Percentiles rank a stretch among this genome's conserved stretches.
phyloP scores from a whole-genome alignment of 2,113 vertebrate species.

The Orthonyx spaldingii region DNA sequence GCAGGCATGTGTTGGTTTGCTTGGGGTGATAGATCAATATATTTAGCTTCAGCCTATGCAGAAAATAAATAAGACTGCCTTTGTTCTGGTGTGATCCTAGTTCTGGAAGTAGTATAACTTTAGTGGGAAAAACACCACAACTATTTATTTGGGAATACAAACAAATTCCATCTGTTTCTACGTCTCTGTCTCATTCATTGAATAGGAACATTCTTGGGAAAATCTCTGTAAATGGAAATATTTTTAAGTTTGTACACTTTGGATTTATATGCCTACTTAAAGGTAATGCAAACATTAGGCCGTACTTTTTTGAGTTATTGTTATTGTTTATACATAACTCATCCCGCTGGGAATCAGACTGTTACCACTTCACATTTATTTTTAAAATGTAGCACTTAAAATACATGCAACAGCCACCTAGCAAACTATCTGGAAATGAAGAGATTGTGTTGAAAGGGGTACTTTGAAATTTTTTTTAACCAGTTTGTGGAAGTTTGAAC shows the following conservation, averaged over 20 bases:
- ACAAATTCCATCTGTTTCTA: neutral
- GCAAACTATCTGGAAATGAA: neutral
- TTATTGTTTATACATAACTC: neutral
- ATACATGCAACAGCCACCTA: neutral
- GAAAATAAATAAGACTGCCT: neutral
- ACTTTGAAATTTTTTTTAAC: neutral
- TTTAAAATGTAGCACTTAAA: neutral
- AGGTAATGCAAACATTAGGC: neutral
- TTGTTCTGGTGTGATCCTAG: neutral
- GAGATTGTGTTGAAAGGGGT: neutral
- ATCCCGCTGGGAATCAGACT: neutral
- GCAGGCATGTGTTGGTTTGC: neutral
- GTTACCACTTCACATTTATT: neutral
- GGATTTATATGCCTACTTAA: neutral
- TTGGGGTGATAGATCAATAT: neutral
- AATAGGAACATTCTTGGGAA: neutral
- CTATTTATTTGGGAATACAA: neutral
- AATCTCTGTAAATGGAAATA: neutral
- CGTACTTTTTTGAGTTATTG: neutral
- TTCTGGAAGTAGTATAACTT: neutral
- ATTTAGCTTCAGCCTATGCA: neutral
- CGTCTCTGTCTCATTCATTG: neutral
- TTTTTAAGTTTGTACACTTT: neutral
- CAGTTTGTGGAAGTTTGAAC: neutral
- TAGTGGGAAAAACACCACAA: neutral